Evolutionary conservation across 2,888 invertebrate species (phyloP).

Genomic region (Sabellastarte sp.): DNA sequence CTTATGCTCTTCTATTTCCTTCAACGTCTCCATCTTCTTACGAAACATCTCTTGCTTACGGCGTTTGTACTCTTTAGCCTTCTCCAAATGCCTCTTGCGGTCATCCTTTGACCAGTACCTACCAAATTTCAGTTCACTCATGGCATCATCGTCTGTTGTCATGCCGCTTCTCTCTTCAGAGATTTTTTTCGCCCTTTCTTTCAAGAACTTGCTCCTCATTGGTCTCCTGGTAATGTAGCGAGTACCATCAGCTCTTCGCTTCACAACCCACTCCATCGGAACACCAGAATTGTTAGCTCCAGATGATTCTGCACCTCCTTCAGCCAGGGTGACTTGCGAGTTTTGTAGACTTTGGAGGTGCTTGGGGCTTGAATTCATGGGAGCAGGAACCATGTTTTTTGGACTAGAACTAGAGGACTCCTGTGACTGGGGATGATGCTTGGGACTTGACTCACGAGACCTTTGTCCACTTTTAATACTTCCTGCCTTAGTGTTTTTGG

Average conservation of each 20-base stretch:
- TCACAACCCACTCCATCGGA: slow-evolving; percentile 71
- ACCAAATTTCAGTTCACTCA: slow-evolving; percentile 74
- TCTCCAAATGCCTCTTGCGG: slow-evolving; percentile 72
- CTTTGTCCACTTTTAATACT: too few relatives aligned
- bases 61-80: slow-evolving; percentile 68
- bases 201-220: slow-evolving; percentile 68
- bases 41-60: slow-evolving; percentile 50
- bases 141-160: slow-evolving; percentile 76
- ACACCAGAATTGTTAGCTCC: slow-evolving; percentile 18
- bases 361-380: not conserved
- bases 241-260: slow-evolving; percentile 73
- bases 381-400: not conserved
- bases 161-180: slow-evolving; percentile 70
- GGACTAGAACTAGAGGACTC: not conserved
- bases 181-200: slow-evolving; percentile 70
- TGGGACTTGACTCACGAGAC: not conserved
- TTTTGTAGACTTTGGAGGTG: not conserved
- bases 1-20: slow-evolving; percentile 54
- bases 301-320: not conserved
- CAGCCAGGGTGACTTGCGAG: not conserved
- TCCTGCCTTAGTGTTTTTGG: slow-evolving; percentile 26
- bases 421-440: not conserved
- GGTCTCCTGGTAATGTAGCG: slow-evolving; percentile 75
- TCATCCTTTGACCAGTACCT: slow-evolving; percentile 78
- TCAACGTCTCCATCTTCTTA: slow-evolving; percentile 44